Percentiles rank a stretch among this genome's conserved stretches.
Conservation (phyloP, 2,888 invertebrate genomes). For the Deladenus siricidicola region DNA sequence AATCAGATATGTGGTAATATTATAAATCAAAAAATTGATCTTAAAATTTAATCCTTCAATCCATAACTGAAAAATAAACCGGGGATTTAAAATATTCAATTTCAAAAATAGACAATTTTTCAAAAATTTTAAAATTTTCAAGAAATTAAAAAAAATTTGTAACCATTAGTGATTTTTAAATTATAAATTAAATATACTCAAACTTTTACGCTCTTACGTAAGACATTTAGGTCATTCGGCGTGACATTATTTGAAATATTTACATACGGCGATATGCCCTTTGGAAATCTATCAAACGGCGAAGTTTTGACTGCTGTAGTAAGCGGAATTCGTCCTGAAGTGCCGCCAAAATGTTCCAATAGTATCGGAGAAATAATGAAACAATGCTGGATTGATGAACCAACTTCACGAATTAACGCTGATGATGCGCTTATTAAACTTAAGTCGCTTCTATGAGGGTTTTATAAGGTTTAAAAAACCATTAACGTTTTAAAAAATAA, state of each 20-base stretch:
- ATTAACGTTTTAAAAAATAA: background rate
- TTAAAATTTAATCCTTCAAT: no score
- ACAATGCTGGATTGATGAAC: slow-evolving; percentile 91
- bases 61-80: no score
- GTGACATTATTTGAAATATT: slow-evolving; percentile 97
- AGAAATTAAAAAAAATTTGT: background rate
- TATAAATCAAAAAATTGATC: no score
- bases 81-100: no score
- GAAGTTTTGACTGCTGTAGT: slow-evolving; percentile 95
- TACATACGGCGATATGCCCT: slow-evolving; percentile 90
- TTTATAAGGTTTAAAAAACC: no score
- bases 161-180: no score
- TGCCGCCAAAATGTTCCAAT: slow-evolving; percentile 82
- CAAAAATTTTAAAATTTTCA: no score
- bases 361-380: slow-evolving; percentile 86
- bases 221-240: slow-evolving; percentile 71
- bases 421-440: slow-evolving; percentile 77
- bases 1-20: slow-evolving; percentile 98
- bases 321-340: slow-evolving; percentile 80
- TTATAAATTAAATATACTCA: no score
- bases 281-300: slow-evolving; percentile 84
- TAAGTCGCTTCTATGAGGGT: slow-evolving; percentile 25
- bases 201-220: no score
- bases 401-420: slow-evolving; percentile 80
- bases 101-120: no score